A percentile compares a stretch with the other conserved stretches of the same genome.
phyloP scores from a whole-genome alignment of 2,113 vertebrate species.

The Anarhynchus alexandrinus region DNA sequence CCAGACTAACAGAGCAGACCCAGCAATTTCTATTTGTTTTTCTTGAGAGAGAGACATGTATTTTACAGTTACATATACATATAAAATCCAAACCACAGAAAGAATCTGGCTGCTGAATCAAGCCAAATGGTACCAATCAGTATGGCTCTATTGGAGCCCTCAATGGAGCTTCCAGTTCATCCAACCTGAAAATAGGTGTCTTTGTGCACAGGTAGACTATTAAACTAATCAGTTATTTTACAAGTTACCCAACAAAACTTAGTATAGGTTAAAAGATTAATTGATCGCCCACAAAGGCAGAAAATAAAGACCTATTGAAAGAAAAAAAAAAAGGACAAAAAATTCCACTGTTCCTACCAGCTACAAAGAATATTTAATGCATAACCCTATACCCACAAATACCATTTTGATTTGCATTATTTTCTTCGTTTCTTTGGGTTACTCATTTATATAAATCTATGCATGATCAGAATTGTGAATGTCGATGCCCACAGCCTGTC shows the following conservation, averaged over 20 bases:
- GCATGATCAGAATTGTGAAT: background rate
- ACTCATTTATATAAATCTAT: background rate
- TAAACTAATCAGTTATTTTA: background rate
- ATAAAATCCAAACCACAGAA: background rate
- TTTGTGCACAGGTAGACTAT: background rate
- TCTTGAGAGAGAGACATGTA: too few relatives aligned
- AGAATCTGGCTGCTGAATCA: background rate
- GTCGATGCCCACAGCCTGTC: background rate
- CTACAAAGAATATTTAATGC: background rate
- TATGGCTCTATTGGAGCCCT: background rate
- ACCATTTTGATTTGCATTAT: background rate
- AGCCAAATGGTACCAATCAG: background rate
- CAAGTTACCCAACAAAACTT: background rate
- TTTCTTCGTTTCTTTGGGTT: background rate
- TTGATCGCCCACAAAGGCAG: background rate
- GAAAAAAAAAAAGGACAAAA: rapidly evolving
- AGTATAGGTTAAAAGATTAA: background rate
- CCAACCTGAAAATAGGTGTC: background rate
- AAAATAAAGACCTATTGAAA: background rate
- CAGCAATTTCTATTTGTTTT: background rate
- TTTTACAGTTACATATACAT: background rate
- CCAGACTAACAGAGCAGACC: background rate
- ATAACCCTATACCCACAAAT: background rate
- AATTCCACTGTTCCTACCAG: background rate
- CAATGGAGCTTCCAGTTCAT: background rate